Evolutionary conservation across 2,797 vertebrate genomes (phyloP).

Genomic region (Smutsia temminckii): DNA sequence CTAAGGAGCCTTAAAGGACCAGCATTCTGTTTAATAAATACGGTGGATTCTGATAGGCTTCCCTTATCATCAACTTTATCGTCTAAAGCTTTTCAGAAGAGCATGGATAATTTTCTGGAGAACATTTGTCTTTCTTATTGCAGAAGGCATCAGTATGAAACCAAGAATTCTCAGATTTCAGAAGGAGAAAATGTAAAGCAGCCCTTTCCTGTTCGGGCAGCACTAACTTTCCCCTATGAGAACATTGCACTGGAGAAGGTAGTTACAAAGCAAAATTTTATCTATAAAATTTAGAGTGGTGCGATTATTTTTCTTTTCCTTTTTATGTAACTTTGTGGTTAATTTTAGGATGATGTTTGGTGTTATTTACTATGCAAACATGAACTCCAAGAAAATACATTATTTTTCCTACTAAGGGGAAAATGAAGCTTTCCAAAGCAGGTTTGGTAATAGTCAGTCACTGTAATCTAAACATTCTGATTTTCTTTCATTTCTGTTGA

Average conservation of each 20-base stretch:
- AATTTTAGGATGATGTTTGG: background rate
- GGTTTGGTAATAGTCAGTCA: background rate
- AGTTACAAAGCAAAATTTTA: background rate
- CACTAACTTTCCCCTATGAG: background rate
- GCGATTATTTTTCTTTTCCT: background rate
- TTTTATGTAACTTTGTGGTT: background rate
- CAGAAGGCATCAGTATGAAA: background rate
- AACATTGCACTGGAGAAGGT: background rate
- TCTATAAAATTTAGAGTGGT: background rate
- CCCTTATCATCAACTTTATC: background rate
- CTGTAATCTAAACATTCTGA: background rate
- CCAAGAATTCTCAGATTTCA: background rate
- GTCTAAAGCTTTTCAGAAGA: conserved; percentile 12
- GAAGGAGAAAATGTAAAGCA: background rate
- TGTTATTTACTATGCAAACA: background rate
- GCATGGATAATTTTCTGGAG: background rate
- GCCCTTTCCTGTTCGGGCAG: background rate
- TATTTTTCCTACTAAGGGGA: background rate
- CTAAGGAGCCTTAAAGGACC: conserved; percentile 38
- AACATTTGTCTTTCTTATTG: background rate
- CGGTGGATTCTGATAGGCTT: background rate
- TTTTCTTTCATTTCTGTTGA: conserved; percentile 5
- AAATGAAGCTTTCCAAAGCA: conserved; percentile 16
- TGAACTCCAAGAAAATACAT: background rate
- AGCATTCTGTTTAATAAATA: background rate